Conservation (phyloP, 1,140 invertebrate genomes). For the Heterodera carotae region DNA sequence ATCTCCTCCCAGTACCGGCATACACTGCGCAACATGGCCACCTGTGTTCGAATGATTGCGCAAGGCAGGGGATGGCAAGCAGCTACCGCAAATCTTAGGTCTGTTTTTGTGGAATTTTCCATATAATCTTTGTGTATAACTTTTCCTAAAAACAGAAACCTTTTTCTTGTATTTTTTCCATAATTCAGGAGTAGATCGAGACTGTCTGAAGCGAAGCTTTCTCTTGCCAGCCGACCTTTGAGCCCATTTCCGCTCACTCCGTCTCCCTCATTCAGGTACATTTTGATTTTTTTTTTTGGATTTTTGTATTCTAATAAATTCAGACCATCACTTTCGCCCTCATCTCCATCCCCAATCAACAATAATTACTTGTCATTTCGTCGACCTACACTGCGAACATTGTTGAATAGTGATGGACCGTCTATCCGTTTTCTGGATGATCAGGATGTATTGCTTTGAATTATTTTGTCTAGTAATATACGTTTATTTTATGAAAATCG, state of each 20-base stretch:
- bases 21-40: slow-evolving; percentile 28
- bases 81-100: slow-evolving; percentile 18
- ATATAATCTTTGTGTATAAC: neutral
- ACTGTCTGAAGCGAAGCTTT: slow-evolving; percentile 27
- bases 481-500: too few relatives aligned
- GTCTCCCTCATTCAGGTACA: slow-evolving; percentile 18
- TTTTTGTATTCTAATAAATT: neutral
- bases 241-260: slow-evolving; percentile 11
- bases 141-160: too few relatives aligned
- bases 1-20: slow-evolving; percentile 37
- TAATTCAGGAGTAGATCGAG: slow-evolving; percentile 16
- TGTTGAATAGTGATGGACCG: slow-evolving; percentile 23
- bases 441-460: slow-evolving; percentile 45
- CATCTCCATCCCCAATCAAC: slow-evolving; percentile 25
- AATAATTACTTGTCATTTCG: neutral
- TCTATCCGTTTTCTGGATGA: slow-evolving; percentile 38
- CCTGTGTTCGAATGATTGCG: slow-evolving; percentile 16
- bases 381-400: slow-evolving; percentile 16
- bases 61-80: slow-evolving; percentile 19
- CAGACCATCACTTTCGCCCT: neutral
- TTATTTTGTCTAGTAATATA: too few relatives aligned
- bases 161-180: neutral
- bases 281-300: neutral
- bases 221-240: slow-evolving; percentile 25
- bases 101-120: neutral